Base-by-base conservation (phyloP, 2,113 vertebrate species). In the Apus apus region DNA sequence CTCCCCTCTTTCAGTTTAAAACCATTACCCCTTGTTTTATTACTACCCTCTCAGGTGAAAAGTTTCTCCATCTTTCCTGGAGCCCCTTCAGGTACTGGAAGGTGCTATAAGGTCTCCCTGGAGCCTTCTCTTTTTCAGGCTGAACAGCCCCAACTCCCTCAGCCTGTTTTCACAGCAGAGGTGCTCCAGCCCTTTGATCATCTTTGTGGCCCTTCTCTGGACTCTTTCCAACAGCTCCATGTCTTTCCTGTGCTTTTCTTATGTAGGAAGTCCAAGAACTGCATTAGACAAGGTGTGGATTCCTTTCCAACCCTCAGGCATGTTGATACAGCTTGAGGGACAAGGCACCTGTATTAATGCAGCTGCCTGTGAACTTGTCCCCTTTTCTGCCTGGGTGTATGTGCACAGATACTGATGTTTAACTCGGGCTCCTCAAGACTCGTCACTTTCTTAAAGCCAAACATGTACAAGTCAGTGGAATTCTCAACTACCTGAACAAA, bases 391-490 rank as follows among this genome's bases (percentile, higher is more conserved):
- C 11, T 17, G 51, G 34, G 6, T 56, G 43, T 38, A 6, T 19
- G 9, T 15, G 22, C 46, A n/a, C 40, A 50, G 65, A 45, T 26
- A 34, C 53, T 81, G 36, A 16, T 15, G 16, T 82, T 75, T 56
- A n/a, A 56, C 17, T 11, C 11, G 53, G 58, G 75, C 26, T 76
- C 27, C 67, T 25, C 21, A 36, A 65, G 40, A 20, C 4, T 30
- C 29, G 5, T 57, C 70, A 15, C 34, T 48, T 45, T 82, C 53
- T 65, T 81, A 51, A 57, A 76, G 51, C 60, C 57, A 51, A 60
- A 29, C 0, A 0, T 4, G 1, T 25, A 22, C 26, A 9, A 0
- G 0, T 25, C 53, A 23, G 22, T 46, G 53, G 14, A 51, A 81
- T 1, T 81, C 68, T 62, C 36, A 54, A 51, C 85, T 51, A 14